Evolutionary conservation across 2,888 invertebrate species (phyloP).

Genomic region (Caenorhabditis virilis): DNA sequence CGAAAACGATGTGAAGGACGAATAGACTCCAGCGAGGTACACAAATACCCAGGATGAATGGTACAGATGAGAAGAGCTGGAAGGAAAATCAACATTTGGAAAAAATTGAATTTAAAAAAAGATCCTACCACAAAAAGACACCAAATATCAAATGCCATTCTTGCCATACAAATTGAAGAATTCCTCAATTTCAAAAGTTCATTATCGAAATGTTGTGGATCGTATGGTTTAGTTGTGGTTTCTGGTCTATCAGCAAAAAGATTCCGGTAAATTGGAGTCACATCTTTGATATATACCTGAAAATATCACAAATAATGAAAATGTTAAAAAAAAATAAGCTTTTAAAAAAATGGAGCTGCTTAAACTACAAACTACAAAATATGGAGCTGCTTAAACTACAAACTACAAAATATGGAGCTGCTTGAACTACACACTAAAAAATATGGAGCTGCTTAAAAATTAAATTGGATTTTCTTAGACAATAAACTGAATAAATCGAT

Average conservation of each 20-base stretch:
- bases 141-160: conserved; percentile 48
- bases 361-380: no score
- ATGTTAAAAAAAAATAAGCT: no score
- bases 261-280: conserved; percentile 23
- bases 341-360: no score
- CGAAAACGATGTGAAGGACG: conserved; percentile 42
- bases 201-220: conserved; percentile 37
- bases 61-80: conserved; percentile 37
- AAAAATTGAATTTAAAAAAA: not conserved
- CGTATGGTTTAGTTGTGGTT: conserved; percentile 23
- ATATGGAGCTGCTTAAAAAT: no score
- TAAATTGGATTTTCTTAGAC: no score
- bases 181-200: conserved; percentile 39
- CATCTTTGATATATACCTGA: conserved; percentile 25
- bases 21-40: conserved; percentile 37
- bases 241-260: not conserved
- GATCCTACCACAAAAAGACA: conserved; percentile 34
- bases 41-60: conserved; percentile 40
- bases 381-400: no score
- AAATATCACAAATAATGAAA: no score
- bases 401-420: no score
- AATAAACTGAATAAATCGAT: no score
- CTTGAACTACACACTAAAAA: no score
- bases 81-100: conserved; percentile 5
- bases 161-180: conserved; percentile 36